Percentiles rank a stretch among this genome's conserved stretches.
Conservation (phyloP, 2,113 vertebrate genomes). For the Microtus oregoni region DNA sequence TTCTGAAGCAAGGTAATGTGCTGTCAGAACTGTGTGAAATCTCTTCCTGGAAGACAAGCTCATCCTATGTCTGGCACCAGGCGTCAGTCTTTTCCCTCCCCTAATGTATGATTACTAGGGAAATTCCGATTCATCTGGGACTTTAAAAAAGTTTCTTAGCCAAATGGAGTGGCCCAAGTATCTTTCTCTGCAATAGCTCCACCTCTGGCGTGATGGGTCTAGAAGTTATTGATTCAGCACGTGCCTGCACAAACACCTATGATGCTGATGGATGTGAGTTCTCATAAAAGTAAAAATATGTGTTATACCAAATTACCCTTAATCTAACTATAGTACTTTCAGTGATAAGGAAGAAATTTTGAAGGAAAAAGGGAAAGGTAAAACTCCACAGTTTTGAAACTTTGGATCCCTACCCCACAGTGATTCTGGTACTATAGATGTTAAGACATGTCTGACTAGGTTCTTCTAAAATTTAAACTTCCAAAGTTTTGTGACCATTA, state of each 20-base stretch:
- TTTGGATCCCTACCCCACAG: not conserved
- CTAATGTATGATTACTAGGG: not conserved
- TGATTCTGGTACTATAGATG: not conserved
- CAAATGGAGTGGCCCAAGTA: not conserved
- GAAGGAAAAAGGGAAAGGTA: not conserved
- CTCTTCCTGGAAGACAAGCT: not conserved
- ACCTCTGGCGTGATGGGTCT: not conserved
- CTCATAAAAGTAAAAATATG: not conserved
- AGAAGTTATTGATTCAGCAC: not conserved
- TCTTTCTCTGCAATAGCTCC: not conserved
- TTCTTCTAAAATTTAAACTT: slow-evolving; percentile 25
- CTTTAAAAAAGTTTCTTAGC: not conserved
- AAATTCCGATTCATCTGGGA: not conserved
- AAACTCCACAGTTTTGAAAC: not conserved
- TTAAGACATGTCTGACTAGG: not conserved
- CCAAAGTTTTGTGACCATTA: not conserved
- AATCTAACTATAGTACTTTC: slow-evolving; percentile 1
- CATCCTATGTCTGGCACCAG: not conserved
- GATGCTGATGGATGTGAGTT: not conserved
- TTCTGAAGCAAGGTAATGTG: not conserved
- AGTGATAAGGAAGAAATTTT: not conserved
- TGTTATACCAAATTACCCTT: not conserved
- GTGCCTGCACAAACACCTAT: not conserved
- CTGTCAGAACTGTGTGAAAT: not conserved
- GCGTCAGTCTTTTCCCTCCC: not conserved